Base-by-base conservation (phyloP, 2,797 vertebrate species). In the Chromis chromis region DNA sequence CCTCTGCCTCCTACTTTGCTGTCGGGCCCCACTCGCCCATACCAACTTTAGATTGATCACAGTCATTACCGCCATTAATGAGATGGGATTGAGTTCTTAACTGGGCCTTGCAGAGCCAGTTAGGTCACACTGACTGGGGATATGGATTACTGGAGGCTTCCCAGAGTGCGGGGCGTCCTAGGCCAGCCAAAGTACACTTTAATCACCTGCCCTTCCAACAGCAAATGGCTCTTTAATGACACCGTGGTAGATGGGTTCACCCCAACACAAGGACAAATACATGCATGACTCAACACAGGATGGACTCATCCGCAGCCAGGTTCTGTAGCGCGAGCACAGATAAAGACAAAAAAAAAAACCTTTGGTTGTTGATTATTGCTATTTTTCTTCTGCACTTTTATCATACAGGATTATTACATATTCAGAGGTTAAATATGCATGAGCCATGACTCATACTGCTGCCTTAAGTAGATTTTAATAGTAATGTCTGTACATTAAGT, bases 51-150 rank as follows among this genome's bases (percentile, higher is more conserved):
- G 91, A 91, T 93, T 90, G 94, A 95, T 95, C 90, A 87, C 91
- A 86, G 91, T 92, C 93, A 94, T 94, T 95, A 94, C 79, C 81
- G 85, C 81, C 92, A 92, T 92, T 94, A 95, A 94, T 91, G 93
- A 94, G 91, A 87, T 86, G 73, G 79, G 91, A 94, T 93, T 92
- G 91, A 93, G 91, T 93, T 93, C 88, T 91, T 91, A 87, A 90
- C 86, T 83, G 86, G 87, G 85, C 86, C 82, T 88, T 17, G 74
- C 82, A 57, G 78, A 89, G 89, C 88, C 84, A 71, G 82, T 85
- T 79, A 88, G 92, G 92, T 91, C 91, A 91, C 81, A 78, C 79
- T 53, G 90, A 85, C 84, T 80, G 76, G 78, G 86, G 86, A 83
- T 91, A 87, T 90, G 88, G 91, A 91, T 91, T 91, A 83, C 82